Evolutionary conservation across 2,113 vertebrate genomes (phyloP).

Genomic region (Vulpes ferrilata): DNA sequence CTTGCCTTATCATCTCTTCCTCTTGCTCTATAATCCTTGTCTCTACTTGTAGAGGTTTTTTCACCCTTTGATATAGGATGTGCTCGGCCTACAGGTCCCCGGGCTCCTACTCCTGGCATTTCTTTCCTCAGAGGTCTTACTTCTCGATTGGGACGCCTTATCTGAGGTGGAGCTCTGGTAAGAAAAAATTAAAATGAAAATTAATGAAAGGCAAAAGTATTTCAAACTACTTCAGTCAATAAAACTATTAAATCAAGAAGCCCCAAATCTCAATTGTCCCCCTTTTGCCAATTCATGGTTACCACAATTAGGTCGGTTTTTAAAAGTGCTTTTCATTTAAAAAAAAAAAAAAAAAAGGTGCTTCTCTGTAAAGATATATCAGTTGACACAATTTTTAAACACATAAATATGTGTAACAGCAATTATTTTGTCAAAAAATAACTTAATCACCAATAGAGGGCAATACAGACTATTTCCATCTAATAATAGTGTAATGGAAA

Average conservation of each 20-base stretch:
- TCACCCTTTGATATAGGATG: conserved; percentile 90
- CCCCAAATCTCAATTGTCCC: background rate
- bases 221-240: background rate
- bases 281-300: background rate
- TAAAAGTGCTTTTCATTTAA: background rate
- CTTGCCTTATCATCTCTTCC: conserved; percentile 95
- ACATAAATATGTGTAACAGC: background rate
- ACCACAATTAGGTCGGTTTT: background rate
- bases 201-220: conserved; percentile 50
- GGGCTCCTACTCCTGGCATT: conserved; percentile 90
- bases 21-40: conserved; percentile 89
- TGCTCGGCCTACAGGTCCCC: conserved; percentile 89
- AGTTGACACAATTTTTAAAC: conserved; percentile 6
- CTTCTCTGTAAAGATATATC: background rate
- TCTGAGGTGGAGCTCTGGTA: conserved; percentile 90
- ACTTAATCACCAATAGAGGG: conserved; percentile 63
- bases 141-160: conserved; percentile 92
- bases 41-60: conserved; percentile 86
- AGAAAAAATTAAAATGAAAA: conserved; percentile 51
- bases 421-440: conserved; percentile 49
- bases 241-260: background rate
- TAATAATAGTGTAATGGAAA: background rate
- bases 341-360: background rate
- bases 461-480: conserved; percentile 38
- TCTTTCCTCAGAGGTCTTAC: conserved; percentile 94